Evolutionary conservation across 35 echinoderm and acorn worm genomes (phyloP).

Genomic region (Holothuria glaberrima): DNA sequence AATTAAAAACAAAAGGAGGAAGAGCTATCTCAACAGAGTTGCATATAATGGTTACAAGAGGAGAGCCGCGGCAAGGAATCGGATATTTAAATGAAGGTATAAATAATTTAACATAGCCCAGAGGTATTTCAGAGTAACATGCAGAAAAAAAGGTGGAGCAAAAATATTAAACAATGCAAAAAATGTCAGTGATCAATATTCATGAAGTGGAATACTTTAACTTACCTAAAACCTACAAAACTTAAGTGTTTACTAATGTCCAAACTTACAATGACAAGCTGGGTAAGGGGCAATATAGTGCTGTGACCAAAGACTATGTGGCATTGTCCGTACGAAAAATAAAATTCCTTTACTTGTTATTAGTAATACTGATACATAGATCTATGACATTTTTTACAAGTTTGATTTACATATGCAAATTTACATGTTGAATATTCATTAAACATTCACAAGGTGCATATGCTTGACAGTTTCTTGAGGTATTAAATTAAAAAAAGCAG

Average conservation of each 20-base stretch:
- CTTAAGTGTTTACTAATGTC: neutral
- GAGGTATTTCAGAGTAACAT: too few relatives aligned
- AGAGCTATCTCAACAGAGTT: neutral
- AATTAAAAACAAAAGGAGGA: conserved; percentile 3
- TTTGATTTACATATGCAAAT: conserved; percentile 39
- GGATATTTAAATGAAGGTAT: neutral
- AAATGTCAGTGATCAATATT: neutral
- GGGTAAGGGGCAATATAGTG: neutral
- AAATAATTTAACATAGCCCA: too few relatives aligned
- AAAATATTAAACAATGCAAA: neutral
- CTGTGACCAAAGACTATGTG: conserved; percentile 34
- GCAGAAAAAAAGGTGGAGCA: neutral
- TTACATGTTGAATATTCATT: conserved; percentile 63
- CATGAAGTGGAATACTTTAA: neutral
- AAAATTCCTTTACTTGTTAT: conserved; percentile 54
- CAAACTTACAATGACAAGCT: neutral
- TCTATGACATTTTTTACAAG: conserved; percentile 40
- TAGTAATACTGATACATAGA: conserved; percentile 66
- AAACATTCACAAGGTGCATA: conserved; percentile 28
- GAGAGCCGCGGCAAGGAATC: conserved; percentile 38
- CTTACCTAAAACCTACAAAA: neutral
- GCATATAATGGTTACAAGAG: conserved; percentile 24
- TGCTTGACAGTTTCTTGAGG: conserved; percentile 8
- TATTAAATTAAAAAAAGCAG: conserved; percentile 31
- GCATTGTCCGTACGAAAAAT: conserved; percentile 18